Conservation (phyloP, 2,888 invertebrate genomes). For the Meghimatium bilineatum region DNA sequence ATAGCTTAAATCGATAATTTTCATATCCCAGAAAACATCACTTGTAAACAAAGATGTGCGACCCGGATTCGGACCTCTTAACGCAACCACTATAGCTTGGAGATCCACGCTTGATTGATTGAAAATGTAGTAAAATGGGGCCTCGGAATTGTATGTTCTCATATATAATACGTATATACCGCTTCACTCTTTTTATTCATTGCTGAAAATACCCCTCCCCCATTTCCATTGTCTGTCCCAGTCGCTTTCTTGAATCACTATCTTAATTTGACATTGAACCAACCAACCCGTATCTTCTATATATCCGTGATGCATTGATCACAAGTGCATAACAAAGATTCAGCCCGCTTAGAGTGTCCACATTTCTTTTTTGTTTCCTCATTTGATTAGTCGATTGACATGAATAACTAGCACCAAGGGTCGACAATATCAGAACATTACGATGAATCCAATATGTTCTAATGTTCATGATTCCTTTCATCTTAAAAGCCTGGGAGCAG, state of each 20-base stretch:
- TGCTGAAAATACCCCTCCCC: too few relatives aligned
- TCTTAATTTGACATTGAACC: background rate
- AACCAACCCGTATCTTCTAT: background rate
- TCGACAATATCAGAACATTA: background rate
- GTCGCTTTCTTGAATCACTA: background rate
- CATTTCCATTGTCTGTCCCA: too few relatives aligned
- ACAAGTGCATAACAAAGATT: background rate
- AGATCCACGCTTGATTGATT: too few relatives aligned
- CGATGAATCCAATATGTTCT: background rate
- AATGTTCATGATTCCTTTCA: constrained; percentile 15
- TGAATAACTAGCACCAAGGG: background rate
- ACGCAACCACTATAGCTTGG: too few relatives aligned
- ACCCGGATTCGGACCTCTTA: too few relatives aligned
- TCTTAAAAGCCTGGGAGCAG: constrained; percentile 3
- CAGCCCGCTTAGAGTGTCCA: background rate
- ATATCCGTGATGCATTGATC: background rate
- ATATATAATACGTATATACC: too few relatives aligned
- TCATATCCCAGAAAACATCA: too few relatives aligned
- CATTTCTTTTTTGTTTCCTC: background rate
- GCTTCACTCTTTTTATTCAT: too few relatives aligned
- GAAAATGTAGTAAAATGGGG: too few relatives aligned
- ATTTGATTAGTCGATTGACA: background rate
- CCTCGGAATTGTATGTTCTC: too few relatives aligned
- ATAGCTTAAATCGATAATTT: too few relatives aligned
- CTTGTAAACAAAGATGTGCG: too few relatives aligned